Evolutionary conservation across 1,140 invertebrate genomes (phyloP).

Genomic region (Meloidogyne chitwoodi): DNA sequence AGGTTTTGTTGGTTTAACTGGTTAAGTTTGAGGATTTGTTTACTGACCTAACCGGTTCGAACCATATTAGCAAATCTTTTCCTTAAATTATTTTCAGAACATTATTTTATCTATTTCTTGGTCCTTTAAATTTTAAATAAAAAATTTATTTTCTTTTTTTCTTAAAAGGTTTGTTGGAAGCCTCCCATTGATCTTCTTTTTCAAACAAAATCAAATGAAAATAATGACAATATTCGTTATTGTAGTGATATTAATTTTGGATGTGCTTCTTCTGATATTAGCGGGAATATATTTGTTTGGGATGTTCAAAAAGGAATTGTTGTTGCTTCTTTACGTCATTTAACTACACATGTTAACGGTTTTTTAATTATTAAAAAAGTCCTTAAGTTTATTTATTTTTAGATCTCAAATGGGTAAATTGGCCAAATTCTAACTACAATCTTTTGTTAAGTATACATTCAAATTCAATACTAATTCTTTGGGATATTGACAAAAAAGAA

Average conservation of each 20-base stretch:
- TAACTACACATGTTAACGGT: conserved; percentile 23
- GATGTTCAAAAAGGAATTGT: conserved; percentile 27
- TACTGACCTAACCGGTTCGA: too few relatives aligned
- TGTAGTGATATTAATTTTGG: not conserved
- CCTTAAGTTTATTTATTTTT: conserved; percentile 17
- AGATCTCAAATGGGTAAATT: conserved; percentile 43
- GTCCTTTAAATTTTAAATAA: too few relatives aligned
- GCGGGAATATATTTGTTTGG: conserved; percentile 32
- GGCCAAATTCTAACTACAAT: conserved; percentile 32
- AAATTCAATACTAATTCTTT: conserved; percentile 29
- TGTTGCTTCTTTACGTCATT: conserved; percentile 16
- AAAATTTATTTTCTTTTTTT: too few relatives aligned
- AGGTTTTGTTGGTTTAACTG: too few relatives aligned
- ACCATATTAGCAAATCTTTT: too few relatives aligned
- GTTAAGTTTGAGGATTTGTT: too few relatives aligned
- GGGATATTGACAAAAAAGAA: conserved; percentile 33
- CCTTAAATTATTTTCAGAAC: too few relatives aligned
- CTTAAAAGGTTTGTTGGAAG: conserved; percentile 20
- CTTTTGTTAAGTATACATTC: conserved; percentile 39
- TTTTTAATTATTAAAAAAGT: conserved; percentile 1
- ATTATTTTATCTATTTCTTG: too few relatives aligned
- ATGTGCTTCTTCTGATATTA: conserved; percentile 40
- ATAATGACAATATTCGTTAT: conserved; percentile 4
- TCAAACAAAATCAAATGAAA: not conserved
- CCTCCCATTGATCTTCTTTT: conserved; percentile 4